Evolutionary conservation across 1,140 invertebrate genomes (phyloP), one percentile per base, ranked within the genome.

Genomic region (Drosophila novamexicana): DNA sequence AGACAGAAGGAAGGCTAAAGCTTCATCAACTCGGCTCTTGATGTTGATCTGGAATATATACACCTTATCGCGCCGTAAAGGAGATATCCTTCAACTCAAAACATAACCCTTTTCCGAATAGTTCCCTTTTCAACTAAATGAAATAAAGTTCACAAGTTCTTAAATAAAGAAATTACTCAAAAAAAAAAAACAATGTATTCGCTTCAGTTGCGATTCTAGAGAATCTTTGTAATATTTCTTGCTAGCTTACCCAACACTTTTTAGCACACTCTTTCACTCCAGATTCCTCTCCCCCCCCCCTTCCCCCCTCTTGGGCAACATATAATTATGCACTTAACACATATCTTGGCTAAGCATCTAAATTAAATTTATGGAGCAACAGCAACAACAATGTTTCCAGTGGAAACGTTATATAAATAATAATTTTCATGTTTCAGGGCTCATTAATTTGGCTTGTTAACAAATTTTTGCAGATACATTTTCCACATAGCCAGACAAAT

Each of bases 401-500:
- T 37, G 7, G 36, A 76, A 73, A 72, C 32, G 70, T 32, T 39
- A 67, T 58, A 67, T 73, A 49, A 65, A 64, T 73, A 58, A 50
- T 40, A 66, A 71, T 45, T 66, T 56, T 70, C 57, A 81, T 85
- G 65, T 75, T 85, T 72, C 69, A 86, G 69, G 81, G 69, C 82
- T 71, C 81, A 85, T 85, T 85, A 85, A 85, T 78, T 85, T 85
- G 29, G 75, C 81, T 85, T 85, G 81, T 85, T 85, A 85, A 85
- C 81, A 85, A 32, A 12, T 53, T 53, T 53, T 53, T 3, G 32
- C 50, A 6, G 52, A 42, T 9, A 56, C 10, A 34, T 69, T 52
- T 67, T 56, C 47, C 73, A 47, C 32, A 77, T 64, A 7, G 58
- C 64, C 66, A 77, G 71, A 77, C 74, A 39, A 53, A 39, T 22